Base-by-base conservation (phyloP, 2,797 vertebrate species). In the Eidolon dupreanum region DNA sequence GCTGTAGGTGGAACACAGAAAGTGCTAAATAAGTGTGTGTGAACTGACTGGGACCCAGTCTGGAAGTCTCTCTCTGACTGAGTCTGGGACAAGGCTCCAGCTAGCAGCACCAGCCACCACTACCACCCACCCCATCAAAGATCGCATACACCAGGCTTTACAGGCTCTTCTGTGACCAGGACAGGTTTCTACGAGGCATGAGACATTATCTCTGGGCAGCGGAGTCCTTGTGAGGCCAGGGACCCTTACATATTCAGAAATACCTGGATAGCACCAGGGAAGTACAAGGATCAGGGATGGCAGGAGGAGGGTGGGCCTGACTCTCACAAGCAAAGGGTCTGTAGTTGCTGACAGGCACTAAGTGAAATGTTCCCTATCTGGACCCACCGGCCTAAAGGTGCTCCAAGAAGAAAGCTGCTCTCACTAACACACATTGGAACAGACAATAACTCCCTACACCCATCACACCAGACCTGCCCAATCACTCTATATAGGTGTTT, bases 231-330 rank as follows among this genome's bases (percentile, higher is more conserved):
- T 12, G 78, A 88, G 79, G 31, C n/a, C 36, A 43, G 15, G 24
- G n/a, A 82, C 0, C 5, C 59, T 94, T n/a, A 94, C n/a, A 13
- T 12, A 74, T 20, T 66, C 65, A 36, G 22, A 70, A 83, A 85
- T 26, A 12, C 33, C n/a, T 19, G 16, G 17, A 43, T 4, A 49
- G 8, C 33, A 57, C 33, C 0, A 13, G 20, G 53, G 26, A 88
- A 61, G 66, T 10, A 10, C 46, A 22, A 12, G 16, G 51, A 43
- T 2, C 28, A 81, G 20, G 22, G 15, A 0, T 26, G 53, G 28
- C 19, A 9, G 8, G 13, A 20, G 51, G 6, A 28, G 17, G 10
- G 19, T 0, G 0, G 4, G 5, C 38, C 46, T 3, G 3, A 19
- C 6, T 17, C 20, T 41, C 0, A 0, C 0, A 16, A 46, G 36